Evolutionary conservation across 35 echinoderm and acorn worm species (phyloP), one percentile per base, ranked within the genome.

Genomic region (Nesometra sesokonis): DNA sequence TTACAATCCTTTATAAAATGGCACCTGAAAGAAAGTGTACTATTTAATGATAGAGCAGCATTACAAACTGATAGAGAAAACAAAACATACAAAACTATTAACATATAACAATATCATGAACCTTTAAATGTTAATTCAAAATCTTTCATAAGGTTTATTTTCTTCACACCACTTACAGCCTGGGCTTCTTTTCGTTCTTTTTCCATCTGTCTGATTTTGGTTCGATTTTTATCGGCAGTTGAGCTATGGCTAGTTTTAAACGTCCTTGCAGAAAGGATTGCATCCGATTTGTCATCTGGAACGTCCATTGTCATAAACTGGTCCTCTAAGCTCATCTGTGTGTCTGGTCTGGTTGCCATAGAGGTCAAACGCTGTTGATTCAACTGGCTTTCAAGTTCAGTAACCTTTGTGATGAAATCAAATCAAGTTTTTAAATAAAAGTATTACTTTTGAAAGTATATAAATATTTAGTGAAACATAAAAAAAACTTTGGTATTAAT

Each of bases 251-350:
- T 79, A 32, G 67, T 87, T 79, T 33, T 90, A 17, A 84, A 34
- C 29, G 88, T 84, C 13, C 19, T 84, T 5, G 46, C 33, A 13
- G 81, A 81, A 4, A 76, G 27, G 34, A 79, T 13, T 0, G 86
- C 77, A 17, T 67, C 83, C 11, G 35, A 81, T 2, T 80, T 78
- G 29, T 93, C 94, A 19, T 87, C 90, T 29, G 47, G 57, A 35
- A 93, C 57, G 27, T 86, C 95, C 92, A 98, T 98, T 33, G 83
- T 98, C 95, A 98, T 98, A 38, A 98, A 98, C 77, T 92, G 95
- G 23, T 98, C 92, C 82, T 98, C 95, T 0, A 98, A 84, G 57
- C 95, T 98, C 89, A 98, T 89, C 82, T 98, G 85, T 7, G 95
- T 98, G 17, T 30, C 85, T 35, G 95, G 92, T 57, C 81, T 83